phyloP scores from a whole-genome alignment of 2,888 invertebrate species.

The Ochropleura plecta region DNA sequence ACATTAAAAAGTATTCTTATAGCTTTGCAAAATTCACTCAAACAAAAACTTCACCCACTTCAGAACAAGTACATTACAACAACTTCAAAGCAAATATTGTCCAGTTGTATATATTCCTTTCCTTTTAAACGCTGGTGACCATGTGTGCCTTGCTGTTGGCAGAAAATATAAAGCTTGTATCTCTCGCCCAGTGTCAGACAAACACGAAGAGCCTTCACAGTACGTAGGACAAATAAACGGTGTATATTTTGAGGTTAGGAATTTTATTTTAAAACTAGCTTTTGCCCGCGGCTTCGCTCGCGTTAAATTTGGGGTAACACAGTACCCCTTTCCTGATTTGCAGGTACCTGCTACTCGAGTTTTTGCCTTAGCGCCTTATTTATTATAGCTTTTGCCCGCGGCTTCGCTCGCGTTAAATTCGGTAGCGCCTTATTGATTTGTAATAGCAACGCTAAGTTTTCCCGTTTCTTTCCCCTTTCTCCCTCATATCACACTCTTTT shows the following conservation, averaged over 20 bases:
- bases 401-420: too few species aligned
- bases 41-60: constrained; percentile 10
- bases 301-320: too few species aligned
- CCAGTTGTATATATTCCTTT: constrained; percentile 61
- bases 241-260: constrained; percentile 16
- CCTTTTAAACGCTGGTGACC: constrained; percentile 56
- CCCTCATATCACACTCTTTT: too few species aligned
- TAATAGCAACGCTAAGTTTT: too few species aligned
- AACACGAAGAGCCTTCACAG: constrained; percentile 48
- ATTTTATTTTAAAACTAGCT: background rate
- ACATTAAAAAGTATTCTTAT: background rate
- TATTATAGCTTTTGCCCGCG: too few species aligned
- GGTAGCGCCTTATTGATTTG: too few species aligned
- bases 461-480: too few species aligned
- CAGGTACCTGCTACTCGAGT: too few species aligned
- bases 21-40: constrained; percentile 4
- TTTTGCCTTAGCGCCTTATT: too few species aligned
- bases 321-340: too few species aligned
- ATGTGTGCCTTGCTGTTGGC: constrained; percentile 47
- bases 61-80: constrained; percentile 26
- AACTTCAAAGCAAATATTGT: constrained; percentile 58
- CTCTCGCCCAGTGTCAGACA: constrained; percentile 53
- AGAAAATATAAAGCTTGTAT: constrained; percentile 57
- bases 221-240: constrained; percentile 36
- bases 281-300: too few species aligned